Conservation (phyloP, 2,113 vertebrate genomes). For the Atherinomorus stipes region DNA sequence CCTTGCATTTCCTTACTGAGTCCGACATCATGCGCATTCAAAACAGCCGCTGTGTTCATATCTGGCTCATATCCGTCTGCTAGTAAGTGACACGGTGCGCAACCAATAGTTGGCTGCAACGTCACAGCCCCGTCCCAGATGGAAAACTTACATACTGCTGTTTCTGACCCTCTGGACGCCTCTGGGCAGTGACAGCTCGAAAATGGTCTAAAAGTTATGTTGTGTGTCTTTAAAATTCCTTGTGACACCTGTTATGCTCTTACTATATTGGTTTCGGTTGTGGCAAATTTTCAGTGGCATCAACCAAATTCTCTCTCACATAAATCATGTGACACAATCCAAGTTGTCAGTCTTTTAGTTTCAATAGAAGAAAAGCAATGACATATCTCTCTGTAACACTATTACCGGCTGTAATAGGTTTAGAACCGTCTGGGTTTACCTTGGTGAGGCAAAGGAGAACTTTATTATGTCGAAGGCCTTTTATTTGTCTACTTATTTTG, state of each 20-base stretch:
- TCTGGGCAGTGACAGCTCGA: too few species aligned
- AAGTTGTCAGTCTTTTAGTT: slow-evolving; percentile 63
- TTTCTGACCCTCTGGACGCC: too few species aligned
- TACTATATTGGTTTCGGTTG: slow-evolving; percentile 55
- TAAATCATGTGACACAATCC: slow-evolving; percentile 75
- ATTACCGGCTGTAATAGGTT: slow-evolving; percentile 79
- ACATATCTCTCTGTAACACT: slow-evolving; percentile 80
- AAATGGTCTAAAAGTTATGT: too few species aligned
- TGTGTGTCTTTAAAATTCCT: too few species aligned
- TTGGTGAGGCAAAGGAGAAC: slow-evolving; percentile 78
- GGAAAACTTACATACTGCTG: too few species aligned
- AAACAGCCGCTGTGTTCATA: too few species aligned
- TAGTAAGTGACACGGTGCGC: too few species aligned
- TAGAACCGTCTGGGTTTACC: slow-evolving; percentile 74
- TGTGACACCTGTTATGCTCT: slow-evolving; percentile 4
- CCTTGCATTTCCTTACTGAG: too few species aligned
- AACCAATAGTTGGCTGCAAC: too few species aligned
- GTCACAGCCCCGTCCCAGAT: too few species aligned
- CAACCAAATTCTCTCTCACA: slow-evolving; percentile 76
- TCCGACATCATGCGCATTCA: too few species aligned
- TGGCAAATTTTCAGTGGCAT: slow-evolving; percentile 57
- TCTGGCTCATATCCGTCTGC: too few species aligned
- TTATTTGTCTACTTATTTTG: slow-evolving; percentile 71
- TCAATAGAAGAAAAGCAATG: slow-evolving; percentile 74
- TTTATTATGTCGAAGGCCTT: slow-evolving; percentile 82